phyloP scores from a whole-genome alignment of 1,140 invertebrate genomes.

The Papilio aristodemus region DNA sequence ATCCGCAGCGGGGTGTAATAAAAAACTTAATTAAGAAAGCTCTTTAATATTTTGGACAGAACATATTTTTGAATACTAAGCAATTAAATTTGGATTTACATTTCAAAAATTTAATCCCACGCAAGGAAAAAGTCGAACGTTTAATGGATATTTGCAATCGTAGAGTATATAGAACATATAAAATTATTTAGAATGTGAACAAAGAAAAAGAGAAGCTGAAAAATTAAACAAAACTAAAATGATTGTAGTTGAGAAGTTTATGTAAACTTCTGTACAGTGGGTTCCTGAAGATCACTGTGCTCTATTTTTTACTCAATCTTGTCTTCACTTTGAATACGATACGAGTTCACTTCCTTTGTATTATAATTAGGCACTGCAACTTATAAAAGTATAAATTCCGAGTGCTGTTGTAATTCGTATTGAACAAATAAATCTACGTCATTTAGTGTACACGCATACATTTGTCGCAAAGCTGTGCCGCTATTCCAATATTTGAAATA shows the following conservation, averaged over 20 bases:
- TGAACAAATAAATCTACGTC: conserved; percentile 77
- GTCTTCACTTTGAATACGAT: not conserved
- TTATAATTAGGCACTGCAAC: conserved; percentile 62
- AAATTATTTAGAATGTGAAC: too few relatives aligned
- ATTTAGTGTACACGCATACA: conserved; percentile 65
- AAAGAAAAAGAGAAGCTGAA: too few relatives aligned
- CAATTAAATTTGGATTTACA: conserved; percentile 8
- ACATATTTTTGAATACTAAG: not conserved
- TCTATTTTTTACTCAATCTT: not conserved
- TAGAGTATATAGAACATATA: too few relatives aligned
- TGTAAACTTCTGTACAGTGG: too few relatives aligned
- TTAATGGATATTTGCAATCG: too few relatives aligned
- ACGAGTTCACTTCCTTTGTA: not conserved
- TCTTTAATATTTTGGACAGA: not conserved
- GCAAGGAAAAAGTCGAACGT: not conserved
- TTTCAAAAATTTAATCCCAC: not conserved
- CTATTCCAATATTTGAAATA: conserved; percentile 31
- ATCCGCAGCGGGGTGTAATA: conserved; percentile 41
- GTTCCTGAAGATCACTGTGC: too few relatives aligned
- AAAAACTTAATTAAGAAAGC: conserved; percentile 25
- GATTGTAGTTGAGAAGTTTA: too few relatives aligned
- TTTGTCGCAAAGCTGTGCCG: conserved; percentile 57
- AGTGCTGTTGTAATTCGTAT: conserved; percentile 73
- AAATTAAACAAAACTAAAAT: too few relatives aligned
- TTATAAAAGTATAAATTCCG: conserved; percentile 68